phyloP scores from a whole-genome alignment of 2,888 invertebrate genomes.

The Aethes cnicana region DNA sequence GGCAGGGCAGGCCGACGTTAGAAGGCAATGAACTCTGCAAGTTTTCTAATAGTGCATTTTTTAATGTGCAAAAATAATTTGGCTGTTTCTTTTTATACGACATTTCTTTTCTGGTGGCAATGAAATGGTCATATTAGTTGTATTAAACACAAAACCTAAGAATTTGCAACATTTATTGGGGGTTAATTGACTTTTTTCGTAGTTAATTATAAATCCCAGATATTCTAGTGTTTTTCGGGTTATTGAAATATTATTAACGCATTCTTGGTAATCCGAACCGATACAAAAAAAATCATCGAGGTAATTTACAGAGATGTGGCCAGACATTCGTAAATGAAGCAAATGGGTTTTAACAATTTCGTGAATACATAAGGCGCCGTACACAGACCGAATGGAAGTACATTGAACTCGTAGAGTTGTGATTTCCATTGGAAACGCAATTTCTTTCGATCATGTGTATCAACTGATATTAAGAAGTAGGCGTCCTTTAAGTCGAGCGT shows the following conservation, averaged over 20 bases:
- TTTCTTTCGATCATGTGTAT: background rate
- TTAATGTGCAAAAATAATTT: background rate
- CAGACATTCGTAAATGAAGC: background rate
- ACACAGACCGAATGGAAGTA: background rate
- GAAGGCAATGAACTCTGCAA: background rate
- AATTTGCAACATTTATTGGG: too few species aligned
- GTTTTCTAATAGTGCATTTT: slow-evolving; percentile 4
- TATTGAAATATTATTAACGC: background rate
- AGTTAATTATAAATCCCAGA: too few species aligned
- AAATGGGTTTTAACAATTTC: background rate
- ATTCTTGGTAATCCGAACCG: slow-evolving; percentile 1
- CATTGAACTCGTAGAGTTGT: background rate
- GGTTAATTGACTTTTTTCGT: too few species aligned
- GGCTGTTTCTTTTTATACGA: background rate
- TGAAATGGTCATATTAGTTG: too few species aligned
- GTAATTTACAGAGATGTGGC: slow-evolving; percentile 5
- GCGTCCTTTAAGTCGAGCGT: background rate
- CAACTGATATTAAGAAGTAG: background rate
- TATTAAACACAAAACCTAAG: too few species aligned
- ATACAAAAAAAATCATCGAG: slow-evolving; percentile 11
- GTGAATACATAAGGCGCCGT: background rate
- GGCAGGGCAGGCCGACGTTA: slow-evolving; percentile 3
- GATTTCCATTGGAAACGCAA: background rate
- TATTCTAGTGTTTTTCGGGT: too few species aligned
- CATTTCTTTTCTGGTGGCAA: too few species aligned